These are phyloP conservation scores for Drepanosiphum platanoidis DNA, from an alignment of 2,888 invertebrate species.

Conservation along the genomic window DNA sequence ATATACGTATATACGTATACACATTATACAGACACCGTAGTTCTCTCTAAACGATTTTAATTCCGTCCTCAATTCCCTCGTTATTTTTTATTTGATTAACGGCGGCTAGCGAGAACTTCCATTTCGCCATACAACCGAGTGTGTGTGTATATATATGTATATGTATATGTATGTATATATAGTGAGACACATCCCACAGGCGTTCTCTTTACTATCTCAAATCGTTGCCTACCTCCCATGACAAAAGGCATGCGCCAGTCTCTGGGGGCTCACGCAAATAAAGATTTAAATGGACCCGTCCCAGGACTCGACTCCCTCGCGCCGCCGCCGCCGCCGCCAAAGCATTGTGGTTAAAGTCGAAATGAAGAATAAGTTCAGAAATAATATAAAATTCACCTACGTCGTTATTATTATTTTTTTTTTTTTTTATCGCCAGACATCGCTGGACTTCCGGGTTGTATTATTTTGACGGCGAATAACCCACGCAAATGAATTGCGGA, in stretches of 20 bases:
- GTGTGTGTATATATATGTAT: not conserved
- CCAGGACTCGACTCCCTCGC: not conserved
- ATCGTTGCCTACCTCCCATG: too few species aligned
- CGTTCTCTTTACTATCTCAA: not conserved
- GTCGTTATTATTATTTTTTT: too few species aligned
- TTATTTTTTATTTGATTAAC: slow-evolving; percentile 23
- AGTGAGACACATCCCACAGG: not conserved
- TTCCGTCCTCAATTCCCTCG: not conserved
- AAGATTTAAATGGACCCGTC: not conserved
- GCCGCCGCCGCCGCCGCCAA: too few species aligned
- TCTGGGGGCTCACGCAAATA: not conserved
- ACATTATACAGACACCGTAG: not conserved
- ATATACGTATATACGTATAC: not conserved
- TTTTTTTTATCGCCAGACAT: too few species aligned
- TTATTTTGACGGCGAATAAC: not conserved
- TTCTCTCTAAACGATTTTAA: slow-evolving; percentile 26
- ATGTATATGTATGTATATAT: not conserved
- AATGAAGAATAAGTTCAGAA: not conserved
- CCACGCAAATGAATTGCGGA: not conserved
- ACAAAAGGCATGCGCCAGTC: not conserved
- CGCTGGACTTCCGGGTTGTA: too few species aligned
- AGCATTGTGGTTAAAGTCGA: not conserved
- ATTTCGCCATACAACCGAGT: too few species aligned
- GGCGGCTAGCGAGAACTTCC: not conserved
- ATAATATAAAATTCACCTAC: not conserved